Percentiles rank a stretch among this genome's conserved stretches.
Evolutionary conservation across 2,888 invertebrate species (phyloP).

Genomic region (Lasioglossum leucozonium): DNA sequence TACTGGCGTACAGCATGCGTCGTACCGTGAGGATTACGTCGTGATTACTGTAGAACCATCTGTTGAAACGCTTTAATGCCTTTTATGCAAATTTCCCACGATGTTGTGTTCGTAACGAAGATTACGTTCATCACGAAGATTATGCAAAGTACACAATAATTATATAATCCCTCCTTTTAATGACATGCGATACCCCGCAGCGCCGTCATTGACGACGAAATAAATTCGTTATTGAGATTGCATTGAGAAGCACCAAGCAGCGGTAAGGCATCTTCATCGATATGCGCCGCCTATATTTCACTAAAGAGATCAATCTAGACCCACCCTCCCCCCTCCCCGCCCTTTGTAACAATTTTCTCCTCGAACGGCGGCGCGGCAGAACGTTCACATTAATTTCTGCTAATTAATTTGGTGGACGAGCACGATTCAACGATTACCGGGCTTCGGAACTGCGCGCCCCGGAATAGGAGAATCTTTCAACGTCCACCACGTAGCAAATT

Average conservation of each 20-base stretch:
- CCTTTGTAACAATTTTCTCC: slow-evolving; percentile 19
- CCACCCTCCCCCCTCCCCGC: neutral
- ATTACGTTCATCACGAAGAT: slow-evolving; percentile 67
- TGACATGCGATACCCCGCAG: slow-evolving; percentile 43
- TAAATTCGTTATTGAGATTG: slow-evolving; percentile 62
- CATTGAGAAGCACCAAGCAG: slow-evolving; percentile 44
- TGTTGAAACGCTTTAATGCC: slow-evolving; percentile 71
- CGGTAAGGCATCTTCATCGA: slow-evolving; percentile 45
- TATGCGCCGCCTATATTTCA: slow-evolving; percentile 50
- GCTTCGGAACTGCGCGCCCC: slow-evolving; percentile 43
- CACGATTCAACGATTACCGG: slow-evolving; percentile 64
- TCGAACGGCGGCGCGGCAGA: neutral
- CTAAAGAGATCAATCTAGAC: slow-evolving; percentile 40
- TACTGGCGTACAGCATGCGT: slow-evolving; percentile 62
- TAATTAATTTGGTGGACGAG: slow-evolving; percentile 68
- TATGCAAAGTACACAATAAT: slow-evolving; percentile 65
- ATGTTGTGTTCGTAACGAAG: slow-evolving; percentile 63
- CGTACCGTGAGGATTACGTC: slow-evolving; percentile 69
- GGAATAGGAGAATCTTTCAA: slow-evolving; percentile 47
- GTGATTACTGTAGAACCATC: slow-evolving; percentile 72
- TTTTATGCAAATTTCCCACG: slow-evolving; percentile 71
- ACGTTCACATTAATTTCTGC: slow-evolving; percentile 66
- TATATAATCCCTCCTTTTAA: slow-evolving; percentile 64
- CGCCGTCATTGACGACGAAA: slow-evolving; percentile 45
- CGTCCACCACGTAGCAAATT: slow-evolving; percentile 65